These are phyloP conservation scores for Maniola jurtina DNA, from an alignment of 1,140 invertebrate species.

Conservation along the genomic window DNA sequence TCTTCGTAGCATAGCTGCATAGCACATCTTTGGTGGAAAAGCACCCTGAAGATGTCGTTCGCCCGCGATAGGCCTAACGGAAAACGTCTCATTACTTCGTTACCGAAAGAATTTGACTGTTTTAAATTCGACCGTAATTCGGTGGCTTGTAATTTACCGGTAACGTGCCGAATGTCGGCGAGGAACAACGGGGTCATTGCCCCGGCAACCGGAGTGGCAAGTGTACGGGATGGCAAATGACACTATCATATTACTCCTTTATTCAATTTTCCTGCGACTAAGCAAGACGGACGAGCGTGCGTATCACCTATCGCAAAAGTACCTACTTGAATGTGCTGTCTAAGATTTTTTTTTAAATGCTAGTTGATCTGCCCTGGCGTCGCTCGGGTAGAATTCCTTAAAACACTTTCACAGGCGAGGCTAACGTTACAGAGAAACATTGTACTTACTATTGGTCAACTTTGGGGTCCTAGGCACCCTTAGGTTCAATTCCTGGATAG, in stretches of 20 bases:
- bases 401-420: too few relatives aligned
- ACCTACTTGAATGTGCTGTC: too few relatives aligned
- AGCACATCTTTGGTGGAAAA: too few relatives aligned
- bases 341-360: too few relatives aligned
- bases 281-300: background rate
- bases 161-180: slow-evolving; percentile 8
- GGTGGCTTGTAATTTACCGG: slow-evolving; percentile 14
- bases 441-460: too few relatives aligned
- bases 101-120: slow-evolving; percentile 7
- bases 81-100: slow-evolving; percentile 17
- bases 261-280: slow-evolving; percentile 9
- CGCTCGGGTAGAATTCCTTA: too few relatives aligned
- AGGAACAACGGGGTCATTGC: slow-evolving; percentile 2
- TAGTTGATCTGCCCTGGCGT: too few relatives aligned
- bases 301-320: background rate
- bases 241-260: slow-evolving; percentile 12
- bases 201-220: background rate
- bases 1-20: too few relatives aligned
- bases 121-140: slow-evolving; percentile 16
- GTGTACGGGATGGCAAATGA: slow-evolving; percentile 9
- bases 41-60: background rate
- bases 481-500: too few relatives aligned
- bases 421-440: too few relatives aligned
- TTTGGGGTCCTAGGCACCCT: too few relatives aligned
- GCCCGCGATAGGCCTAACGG: background rate